These are phyloP conservation scores for Tokudaia tokunoshimensis DNA, from an alignment of 2,797 vertebrate genomes.

Conservation along the genomic window DNA sequence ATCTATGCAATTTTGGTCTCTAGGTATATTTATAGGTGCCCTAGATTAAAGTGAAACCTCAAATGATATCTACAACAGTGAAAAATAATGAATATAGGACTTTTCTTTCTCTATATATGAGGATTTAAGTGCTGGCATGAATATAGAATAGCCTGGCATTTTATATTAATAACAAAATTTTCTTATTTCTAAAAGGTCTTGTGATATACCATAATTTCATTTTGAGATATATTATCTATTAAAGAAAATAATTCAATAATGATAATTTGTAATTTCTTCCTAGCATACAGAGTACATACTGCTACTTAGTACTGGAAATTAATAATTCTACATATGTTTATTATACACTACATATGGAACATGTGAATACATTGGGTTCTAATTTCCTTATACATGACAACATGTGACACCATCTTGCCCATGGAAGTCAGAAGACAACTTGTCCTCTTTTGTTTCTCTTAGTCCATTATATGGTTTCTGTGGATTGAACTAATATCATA, in stretches of 20 bases:
- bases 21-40: conserved; percentile 36
- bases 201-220: background rate
- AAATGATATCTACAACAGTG: background rate
- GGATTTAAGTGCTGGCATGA: background rate
- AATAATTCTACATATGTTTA: background rate
- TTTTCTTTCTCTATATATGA: background rate
- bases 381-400: background rate
- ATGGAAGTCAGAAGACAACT: background rate
- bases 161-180: background rate
- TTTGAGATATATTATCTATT: background rate
- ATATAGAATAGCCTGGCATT: background rate
- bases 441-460: background rate
- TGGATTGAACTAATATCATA: background rate
- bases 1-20: conserved; percentile 17
- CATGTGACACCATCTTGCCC: background rate
- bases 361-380: background rate
- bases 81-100: background rate
- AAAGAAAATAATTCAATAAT: background rate
- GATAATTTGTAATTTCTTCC: background rate
- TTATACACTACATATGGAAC: background rate
- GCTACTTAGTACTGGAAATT: background rate
- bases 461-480: background rate
- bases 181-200: background rate
- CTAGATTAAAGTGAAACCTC: conserved; percentile 56
- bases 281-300: background rate